Percentiles rank a stretch among this genome's conserved stretches.
Conservation (phyloP, 2,113 vertebrate species). For the Uria aalge region DNA sequence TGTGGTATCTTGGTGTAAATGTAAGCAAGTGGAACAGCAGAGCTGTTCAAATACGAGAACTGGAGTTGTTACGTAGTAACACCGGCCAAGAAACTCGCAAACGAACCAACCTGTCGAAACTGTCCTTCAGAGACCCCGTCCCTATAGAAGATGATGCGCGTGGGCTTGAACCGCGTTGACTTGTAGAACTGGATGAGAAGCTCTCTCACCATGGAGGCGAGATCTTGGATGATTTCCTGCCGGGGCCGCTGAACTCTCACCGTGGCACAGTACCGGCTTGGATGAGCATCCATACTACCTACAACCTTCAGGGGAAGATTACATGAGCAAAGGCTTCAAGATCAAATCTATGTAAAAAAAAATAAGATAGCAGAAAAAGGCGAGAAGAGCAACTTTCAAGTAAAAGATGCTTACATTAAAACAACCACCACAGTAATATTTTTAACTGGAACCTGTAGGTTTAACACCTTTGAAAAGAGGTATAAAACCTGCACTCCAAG, state of each 20-base stretch:
- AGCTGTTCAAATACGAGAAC: background rate
- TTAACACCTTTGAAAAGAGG: background rate
- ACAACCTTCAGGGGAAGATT: slow-evolving; percentile 83
- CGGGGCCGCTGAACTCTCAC: slow-evolving; percentile 95
- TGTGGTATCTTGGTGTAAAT: background rate
- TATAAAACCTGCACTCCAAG: background rate
- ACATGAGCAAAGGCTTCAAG: background rate
- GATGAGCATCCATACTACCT: slow-evolving; percentile 98
- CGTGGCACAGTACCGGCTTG: slow-evolving; percentile 98
- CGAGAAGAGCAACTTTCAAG: background rate
- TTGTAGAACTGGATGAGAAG: slow-evolving; percentile 99
- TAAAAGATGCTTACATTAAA: background rate
- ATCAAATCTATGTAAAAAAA: background rate
- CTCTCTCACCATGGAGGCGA: slow-evolving; percentile 98
- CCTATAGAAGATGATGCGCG: slow-evolving; percentile 96
- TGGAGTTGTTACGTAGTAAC: accelerated
- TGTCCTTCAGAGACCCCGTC: slow-evolving; percentile 95
- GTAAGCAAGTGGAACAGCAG: background rate
- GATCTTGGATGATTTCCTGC: slow-evolving; percentile 97
- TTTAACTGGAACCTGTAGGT: background rate
- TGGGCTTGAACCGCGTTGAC: slow-evolving; percentile 98
- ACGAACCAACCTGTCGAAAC: slow-evolving; percentile 89
- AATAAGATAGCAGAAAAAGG: background rate
- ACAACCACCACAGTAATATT: background rate
- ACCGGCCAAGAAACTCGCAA: background rate